Conservation (phyloP, 2,797 vertebrate species). For the Eulemur rubriventer region DNA sequence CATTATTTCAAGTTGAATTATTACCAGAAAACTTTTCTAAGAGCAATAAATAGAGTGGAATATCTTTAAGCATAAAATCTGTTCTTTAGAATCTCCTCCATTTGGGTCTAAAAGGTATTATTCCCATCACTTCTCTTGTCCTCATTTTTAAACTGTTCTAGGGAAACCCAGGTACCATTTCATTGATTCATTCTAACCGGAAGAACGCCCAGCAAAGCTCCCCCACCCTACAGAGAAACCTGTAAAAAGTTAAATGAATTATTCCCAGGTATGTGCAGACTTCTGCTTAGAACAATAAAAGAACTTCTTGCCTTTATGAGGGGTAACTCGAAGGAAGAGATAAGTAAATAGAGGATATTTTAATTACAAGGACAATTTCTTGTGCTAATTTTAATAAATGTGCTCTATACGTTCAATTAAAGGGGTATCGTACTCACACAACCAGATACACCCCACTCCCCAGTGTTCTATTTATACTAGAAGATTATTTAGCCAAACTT, state of each 20-base stretch:
- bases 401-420: conserved; percentile 1
- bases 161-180: neutral
- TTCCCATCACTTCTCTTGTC: conserved; percentile 37
- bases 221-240: neutral
- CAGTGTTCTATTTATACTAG: neutral
- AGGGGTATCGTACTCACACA: neutral
- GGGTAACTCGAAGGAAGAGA: neutral
- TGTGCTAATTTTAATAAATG: conserved; percentile 5
- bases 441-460: neutral
- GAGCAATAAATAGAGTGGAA: conserved; percentile 68
- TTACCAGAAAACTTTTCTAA: conserved; percentile 78
- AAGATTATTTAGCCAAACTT: neutral
- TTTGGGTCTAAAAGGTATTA: conserved; percentile 61
- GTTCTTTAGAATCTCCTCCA: conserved; percentile 60
- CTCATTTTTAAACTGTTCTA: neutral
- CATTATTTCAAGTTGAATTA: conserved; percentile 81
- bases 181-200: neutral
- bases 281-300: conserved; percentile 11
- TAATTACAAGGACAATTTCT: conserved; percentile 39
- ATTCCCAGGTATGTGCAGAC: neutral
- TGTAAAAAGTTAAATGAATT: conserved; percentile 13
- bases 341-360: neutral
- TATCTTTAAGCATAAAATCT: conserved; percentile 78
- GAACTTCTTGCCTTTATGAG: neutral
- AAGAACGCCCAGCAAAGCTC: neutral